These are phyloP conservation scores for Hippopotamus amphibius DNA, from an alignment of 2,113 vertebrate species.

Conservation along the genomic window DNA sequence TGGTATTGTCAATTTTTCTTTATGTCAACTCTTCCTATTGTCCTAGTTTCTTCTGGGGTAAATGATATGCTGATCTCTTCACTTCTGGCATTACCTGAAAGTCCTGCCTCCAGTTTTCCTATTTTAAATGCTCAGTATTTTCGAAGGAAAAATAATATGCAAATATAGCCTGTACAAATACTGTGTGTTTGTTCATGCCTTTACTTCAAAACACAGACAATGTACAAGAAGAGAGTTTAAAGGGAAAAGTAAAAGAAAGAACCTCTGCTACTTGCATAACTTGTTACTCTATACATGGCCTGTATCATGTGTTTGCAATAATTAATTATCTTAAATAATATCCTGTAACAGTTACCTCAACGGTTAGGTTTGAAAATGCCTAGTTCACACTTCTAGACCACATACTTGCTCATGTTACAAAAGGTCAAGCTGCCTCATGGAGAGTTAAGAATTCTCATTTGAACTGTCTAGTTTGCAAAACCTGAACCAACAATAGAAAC, in stretches of 20 bases:
- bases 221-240: background rate
- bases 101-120: background rate
- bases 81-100: background rate
- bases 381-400: background rate
- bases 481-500: background rate
- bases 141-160: background rate
- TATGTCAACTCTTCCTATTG: constrained; percentile 5
- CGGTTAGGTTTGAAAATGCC: background rate
- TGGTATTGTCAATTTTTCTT: background rate
- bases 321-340: background rate
- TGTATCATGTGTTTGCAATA: background rate
- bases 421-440: background rate
- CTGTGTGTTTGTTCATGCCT: background rate
- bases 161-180: background rate
- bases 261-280: background rate
- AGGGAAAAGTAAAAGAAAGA: background rate
- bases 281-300: background rate
- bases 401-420: background rate
- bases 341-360: background rate
- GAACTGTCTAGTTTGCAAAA: background rate
- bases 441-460: background rate
- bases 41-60: background rate
- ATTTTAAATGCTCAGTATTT: constrained; percentile 22
- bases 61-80: background rate
- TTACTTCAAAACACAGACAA: background rate